A percentile compares a stretch with the other conserved stretches of the same genome.
Evolutionary conservation across 2,888 invertebrate species (phyloP).

Genomic region (Ochropacha duplaris): DNA sequence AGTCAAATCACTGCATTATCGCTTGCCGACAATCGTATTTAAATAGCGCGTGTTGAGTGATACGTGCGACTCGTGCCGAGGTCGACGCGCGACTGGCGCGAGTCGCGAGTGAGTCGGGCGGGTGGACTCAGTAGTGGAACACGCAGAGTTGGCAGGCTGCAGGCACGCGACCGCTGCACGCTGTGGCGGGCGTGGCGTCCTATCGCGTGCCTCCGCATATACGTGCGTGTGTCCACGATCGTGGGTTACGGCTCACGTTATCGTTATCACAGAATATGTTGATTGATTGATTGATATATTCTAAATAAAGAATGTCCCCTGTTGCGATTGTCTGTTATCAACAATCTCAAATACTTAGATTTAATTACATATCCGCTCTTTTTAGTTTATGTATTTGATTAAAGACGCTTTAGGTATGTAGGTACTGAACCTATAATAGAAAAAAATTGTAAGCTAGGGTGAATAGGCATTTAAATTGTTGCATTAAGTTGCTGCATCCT

Average conservation of each 20-base stretch:
- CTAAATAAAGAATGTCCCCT: background rate
- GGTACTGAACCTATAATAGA: too few species aligned
- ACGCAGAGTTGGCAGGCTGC: slow-evolving; percentile 11
- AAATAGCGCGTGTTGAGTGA: background rate
- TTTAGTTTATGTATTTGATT: too few species aligned
- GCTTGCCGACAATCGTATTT: background rate
- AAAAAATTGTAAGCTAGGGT: too few species aligned
- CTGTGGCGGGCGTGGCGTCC: slow-evolving; percentile 48
- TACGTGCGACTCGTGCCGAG: slow-evolving; percentile 42
- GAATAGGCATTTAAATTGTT: too few species aligned
- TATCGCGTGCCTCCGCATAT: slow-evolving; percentile 54
- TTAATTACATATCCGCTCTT: too few species aligned
- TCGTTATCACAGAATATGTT: background rate
- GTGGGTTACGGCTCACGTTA: background rate
- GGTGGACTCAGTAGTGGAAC: slow-evolving; percentile 21
- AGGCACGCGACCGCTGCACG: slow-evolving; percentile 72
- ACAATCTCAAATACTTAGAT: background rate
- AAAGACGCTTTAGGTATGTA: too few species aligned
- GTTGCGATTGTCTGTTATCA: background rate
- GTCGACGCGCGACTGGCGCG: slow-evolving; percentile 72
- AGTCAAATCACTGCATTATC: slow-evolving; percentile 4
- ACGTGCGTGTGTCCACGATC: slow-evolving; percentile 4
- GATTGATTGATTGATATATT: background rate
- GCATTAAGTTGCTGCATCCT: too few species aligned
- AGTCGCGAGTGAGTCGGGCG: slow-evolving; percentile 15